Conservation (phyloP, 2,888 invertebrate species). For the Thalpophila matura region DNA sequence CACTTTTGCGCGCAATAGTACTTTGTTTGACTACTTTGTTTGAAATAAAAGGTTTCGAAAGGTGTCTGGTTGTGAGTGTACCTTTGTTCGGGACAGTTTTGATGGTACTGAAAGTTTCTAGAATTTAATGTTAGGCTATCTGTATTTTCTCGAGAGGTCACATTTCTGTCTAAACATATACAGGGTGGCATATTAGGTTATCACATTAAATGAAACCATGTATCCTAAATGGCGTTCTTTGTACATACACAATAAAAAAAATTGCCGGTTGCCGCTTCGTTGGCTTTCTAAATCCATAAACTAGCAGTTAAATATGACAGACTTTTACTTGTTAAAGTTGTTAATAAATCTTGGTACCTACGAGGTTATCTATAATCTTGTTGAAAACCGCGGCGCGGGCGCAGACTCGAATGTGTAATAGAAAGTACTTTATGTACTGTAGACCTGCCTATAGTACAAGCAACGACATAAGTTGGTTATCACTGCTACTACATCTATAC, state of each 20-base stretch:
- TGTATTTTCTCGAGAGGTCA: neutral
- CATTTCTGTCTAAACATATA: too few species aligned
- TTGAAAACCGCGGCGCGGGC: conserved; percentile 12
- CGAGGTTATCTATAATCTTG: conserved; percentile 37
- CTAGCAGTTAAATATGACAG: neutral
- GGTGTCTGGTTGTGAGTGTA: conserved; percentile 46
- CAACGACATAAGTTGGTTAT: too few species aligned
- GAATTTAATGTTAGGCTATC: conserved; percentile 3
- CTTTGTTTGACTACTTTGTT: conserved; percentile 45
- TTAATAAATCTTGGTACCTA: conserved; percentile 30
- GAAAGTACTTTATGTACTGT: conserved; percentile 26
- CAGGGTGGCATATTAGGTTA: too few species aligned
- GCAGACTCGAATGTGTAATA: conserved; percentile 9
- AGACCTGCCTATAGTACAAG: too few species aligned
- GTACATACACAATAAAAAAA: too few species aligned
- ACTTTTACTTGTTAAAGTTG: conserved; percentile 8
- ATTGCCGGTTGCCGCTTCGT: too few species aligned
- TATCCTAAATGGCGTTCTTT: too few species aligned
- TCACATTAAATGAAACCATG: too few species aligned
- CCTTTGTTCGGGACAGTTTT: conserved; percentile 35
- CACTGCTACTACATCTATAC: too few species aligned
- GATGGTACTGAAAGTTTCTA: conserved; percentile 3
- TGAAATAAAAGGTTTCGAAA: conserved; percentile 38
- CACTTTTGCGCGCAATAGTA: conserved; percentile 50
- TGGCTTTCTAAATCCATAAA: too few species aligned